Conservation (phyloP, 2,797 vertebrate genomes). For the Brotula barbata region DNA sequence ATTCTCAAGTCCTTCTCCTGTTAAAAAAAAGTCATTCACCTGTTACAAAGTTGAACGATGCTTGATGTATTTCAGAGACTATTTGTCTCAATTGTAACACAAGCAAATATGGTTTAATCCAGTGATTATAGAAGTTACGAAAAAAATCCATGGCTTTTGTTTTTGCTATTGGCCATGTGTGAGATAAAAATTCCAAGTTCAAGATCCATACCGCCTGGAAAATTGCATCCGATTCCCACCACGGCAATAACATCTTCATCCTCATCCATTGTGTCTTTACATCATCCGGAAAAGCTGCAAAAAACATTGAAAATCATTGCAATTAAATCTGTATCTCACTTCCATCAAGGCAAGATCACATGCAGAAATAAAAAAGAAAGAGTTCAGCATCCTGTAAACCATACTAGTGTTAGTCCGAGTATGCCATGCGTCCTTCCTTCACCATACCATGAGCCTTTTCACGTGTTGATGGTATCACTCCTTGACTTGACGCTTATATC, state of each 20-base stretch:
- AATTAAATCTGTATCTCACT: not conserved
- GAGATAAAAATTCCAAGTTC: not conserved
- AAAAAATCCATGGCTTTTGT: too few species aligned
- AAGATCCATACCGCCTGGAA: constrained; percentile 80
- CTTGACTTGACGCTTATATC: constrained; percentile 52
- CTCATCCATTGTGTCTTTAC: constrained; percentile 67
- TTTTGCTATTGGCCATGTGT: too few species aligned
- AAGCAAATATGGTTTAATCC: too few species aligned
- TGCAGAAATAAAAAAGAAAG: not conserved
- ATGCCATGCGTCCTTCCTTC: constrained; percentile 21
- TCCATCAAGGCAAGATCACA: not conserved
- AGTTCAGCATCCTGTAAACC: not conserved
- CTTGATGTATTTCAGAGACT: too few species aligned
- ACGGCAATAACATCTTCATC: constrained; percentile 77
- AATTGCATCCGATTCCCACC: constrained; percentile 87
- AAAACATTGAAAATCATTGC: constrained; percentile 8
- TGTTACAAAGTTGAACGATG: too few species aligned
- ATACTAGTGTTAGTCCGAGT: constrained; percentile 18
- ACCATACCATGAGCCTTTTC: constrained; percentile 19
- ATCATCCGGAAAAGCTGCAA: constrained; percentile 28
- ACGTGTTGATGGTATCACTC: constrained; percentile 50
- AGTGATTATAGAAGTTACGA: too few species aligned
- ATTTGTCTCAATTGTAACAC: too few species aligned
- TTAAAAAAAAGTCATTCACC: not conserved
- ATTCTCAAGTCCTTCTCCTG: constrained; percentile 77